A percentile compares a stretch with the other conserved stretches of the same genome.
Evolutionary conservation across 2,797 vertebrate genomes (phyloP).

Genomic region (Neopelma chrysocephalum): DNA sequence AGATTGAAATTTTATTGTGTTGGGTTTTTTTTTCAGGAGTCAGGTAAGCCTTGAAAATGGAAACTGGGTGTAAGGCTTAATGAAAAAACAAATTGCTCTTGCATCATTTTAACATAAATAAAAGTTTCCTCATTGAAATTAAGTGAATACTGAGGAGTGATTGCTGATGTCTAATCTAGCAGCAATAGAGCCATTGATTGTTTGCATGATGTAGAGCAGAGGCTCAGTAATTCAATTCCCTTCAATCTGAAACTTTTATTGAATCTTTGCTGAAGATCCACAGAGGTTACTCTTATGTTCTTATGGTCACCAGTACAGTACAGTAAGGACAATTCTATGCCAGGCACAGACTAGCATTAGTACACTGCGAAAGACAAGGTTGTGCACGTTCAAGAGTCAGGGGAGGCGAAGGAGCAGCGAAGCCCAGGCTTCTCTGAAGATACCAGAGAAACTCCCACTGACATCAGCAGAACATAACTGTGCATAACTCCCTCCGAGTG

Average conservation of each 20-base stretch:
- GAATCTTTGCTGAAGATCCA: neutral
- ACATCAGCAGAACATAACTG: neutral
- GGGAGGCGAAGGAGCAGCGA: neutral
- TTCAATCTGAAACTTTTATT: neutral
- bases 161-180: neutral
- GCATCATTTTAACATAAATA: neutral
- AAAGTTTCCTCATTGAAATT: neutral
- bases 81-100: neutral
- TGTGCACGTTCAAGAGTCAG: fast-evolving
- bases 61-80: neutral
- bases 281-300: neutral
- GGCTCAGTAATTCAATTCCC: neutral
- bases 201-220: neutral
- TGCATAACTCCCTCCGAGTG: neutral
- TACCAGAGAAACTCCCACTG: neutral
- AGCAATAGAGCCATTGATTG: neutral
- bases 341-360: neutral
- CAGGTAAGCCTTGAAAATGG: neutral
- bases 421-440: neutral
- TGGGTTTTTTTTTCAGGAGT: neutral
- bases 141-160: neutral
- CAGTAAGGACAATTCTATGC: neutral
- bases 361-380: neutral
- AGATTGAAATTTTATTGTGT: neutral
- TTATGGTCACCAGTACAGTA: neutral